phyloP scores from a whole-genome alignment of 1,140 invertebrate species.

The Drosophila novamexicana region DNA sequence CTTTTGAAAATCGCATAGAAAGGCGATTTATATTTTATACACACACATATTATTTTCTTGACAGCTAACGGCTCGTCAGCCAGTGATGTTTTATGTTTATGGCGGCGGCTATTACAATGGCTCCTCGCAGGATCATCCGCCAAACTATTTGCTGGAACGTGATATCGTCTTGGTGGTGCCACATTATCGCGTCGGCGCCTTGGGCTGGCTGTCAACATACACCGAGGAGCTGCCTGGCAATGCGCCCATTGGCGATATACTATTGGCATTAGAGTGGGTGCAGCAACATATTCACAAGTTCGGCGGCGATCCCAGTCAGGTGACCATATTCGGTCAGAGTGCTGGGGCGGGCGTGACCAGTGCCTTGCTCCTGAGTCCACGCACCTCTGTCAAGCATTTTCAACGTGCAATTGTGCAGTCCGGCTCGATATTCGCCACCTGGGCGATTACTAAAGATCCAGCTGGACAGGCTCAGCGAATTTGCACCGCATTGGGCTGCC shows the following conservation, averaged over 20 bases:
- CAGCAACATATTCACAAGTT: slow-evolving; percentile 87
- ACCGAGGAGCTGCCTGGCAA: slow-evolving; percentile 72
- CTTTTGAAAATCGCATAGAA: background rate
- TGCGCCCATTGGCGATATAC: slow-evolving; percentile 67
- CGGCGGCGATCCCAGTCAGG: slow-evolving; percentile 87
- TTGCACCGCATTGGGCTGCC: slow-evolving; percentile 56
- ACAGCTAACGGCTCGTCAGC: slow-evolving; percentile 60
- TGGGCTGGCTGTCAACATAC: slow-evolving; percentile 85
- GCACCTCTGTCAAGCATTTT: slow-evolving; percentile 51
- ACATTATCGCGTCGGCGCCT: slow-evolving; percentile 90
- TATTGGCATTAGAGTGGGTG: slow-evolving; percentile 87
- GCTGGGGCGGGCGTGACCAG: slow-evolving; percentile 74
- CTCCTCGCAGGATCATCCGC: slow-evolving; percentile 87
- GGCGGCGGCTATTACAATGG: slow-evolving; percentile 82
- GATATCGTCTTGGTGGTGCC: slow-evolving; percentile 91
- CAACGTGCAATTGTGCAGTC: slow-evolving; percentile 77
- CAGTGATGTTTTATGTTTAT: slow-evolving; percentile 83
- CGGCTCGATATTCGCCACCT: slow-evolving; percentile 72
- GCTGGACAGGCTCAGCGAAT: slow-evolving; percentile 54
- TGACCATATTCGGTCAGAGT: slow-evolving; percentile 79
- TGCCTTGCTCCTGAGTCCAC: slow-evolving; percentile 73
- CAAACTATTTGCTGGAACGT: slow-evolving; percentile 89
- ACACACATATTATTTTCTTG: background rate
- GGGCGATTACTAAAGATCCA: slow-evolving; percentile 66
- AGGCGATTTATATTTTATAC: background rate